These are phyloP conservation scores for Lepidurus arcticus DNA, from an alignment of 1,140 invertebrate genomes.

Conservation along the genomic window DNA sequence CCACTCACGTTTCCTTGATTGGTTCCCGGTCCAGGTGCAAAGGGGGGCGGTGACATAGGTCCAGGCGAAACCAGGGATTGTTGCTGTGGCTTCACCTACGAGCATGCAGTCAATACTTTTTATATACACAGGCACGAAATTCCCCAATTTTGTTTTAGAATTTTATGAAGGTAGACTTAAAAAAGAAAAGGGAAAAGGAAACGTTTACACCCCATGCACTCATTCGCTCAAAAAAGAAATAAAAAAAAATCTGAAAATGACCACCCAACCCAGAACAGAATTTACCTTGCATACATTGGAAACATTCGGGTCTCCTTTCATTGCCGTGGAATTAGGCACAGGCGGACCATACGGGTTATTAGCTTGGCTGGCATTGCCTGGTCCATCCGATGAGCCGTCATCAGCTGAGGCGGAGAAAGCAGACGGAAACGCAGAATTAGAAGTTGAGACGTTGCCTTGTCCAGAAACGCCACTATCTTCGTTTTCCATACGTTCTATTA, in stretches of 20 bases:
- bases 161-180: background rate
- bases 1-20: background rate
- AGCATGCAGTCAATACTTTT: slow-evolving; percentile 24
- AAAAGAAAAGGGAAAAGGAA: background rate
- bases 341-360: slow-evolving; percentile 35
- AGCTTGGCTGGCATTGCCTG: slow-evolving; percentile 35
- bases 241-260: slow-evolving; percentile 28
- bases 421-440: slow-evolving; percentile 45
- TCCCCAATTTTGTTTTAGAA: background rate
- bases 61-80: slow-evolving; percentile 50
- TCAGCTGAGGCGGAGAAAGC: slow-evolving; percentile 38
- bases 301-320: slow-evolving; percentile 35
- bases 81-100: slow-evolving; percentile 65
- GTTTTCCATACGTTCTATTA: slow-evolving; percentile 59
- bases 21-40: slow-evolving; percentile 41
- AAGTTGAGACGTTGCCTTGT: slow-evolving; percentile 44
- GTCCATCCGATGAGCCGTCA: slow-evolving; percentile 37
- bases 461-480: slow-evolving; percentile 38
- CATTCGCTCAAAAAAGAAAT: background rate
- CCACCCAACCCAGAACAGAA: slow-evolving; percentile 51
- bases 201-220: background rate
- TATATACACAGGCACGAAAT: background rate
- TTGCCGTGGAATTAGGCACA: slow-evolving; percentile 36
- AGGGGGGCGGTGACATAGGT: slow-evolving; percentile 45
- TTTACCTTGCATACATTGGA: slow-evolving; percentile 65